phyloP scores from a whole-genome alignment of 2,113 vertebrate species.

The Pterocles gutturalis region DNA sequence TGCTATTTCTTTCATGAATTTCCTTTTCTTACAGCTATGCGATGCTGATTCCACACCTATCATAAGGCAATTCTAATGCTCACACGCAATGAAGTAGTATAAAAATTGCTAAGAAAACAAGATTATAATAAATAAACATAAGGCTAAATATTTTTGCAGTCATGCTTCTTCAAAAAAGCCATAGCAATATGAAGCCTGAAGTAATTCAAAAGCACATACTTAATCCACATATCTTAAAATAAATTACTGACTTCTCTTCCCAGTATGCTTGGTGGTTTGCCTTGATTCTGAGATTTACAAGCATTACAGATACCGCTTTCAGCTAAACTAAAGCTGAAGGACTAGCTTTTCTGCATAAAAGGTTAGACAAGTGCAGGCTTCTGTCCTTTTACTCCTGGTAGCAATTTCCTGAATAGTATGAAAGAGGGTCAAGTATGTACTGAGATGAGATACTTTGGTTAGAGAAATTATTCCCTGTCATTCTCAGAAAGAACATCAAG shows the following conservation, averaged over 20 bases:
- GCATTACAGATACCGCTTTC: not conserved
- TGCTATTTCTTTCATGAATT: slow-evolving; percentile 45
- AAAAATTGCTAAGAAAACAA: slow-evolving; percentile 42
- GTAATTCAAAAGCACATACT: not conserved
- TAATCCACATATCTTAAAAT: not conserved
- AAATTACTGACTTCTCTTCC: not conserved
- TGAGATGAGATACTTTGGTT: not conserved
- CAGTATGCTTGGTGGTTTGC: not conserved
- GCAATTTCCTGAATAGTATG: not conserved
- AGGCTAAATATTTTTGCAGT: slow-evolving; percentile 19
- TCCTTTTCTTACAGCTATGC: not conserved
- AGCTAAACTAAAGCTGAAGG: not conserved
- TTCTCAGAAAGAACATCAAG: not conserved
- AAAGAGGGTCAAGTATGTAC: not conserved
- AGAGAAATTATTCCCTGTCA: not conserved
- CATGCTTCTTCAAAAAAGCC: not conserved
- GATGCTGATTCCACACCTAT: not conserved
- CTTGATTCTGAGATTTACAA: not conserved
- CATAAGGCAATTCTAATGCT: not conserved
- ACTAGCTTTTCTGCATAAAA: not conserved
- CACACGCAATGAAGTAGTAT: not conserved
- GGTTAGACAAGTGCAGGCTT: not conserved
- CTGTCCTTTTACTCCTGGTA: not conserved
- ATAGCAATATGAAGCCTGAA: not conserved
- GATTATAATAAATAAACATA: slow-evolving; percentile 48